Evolutionary conservation across 2,888 invertebrate species (phyloP).

Genomic region (Melanotus villosus): DNA sequence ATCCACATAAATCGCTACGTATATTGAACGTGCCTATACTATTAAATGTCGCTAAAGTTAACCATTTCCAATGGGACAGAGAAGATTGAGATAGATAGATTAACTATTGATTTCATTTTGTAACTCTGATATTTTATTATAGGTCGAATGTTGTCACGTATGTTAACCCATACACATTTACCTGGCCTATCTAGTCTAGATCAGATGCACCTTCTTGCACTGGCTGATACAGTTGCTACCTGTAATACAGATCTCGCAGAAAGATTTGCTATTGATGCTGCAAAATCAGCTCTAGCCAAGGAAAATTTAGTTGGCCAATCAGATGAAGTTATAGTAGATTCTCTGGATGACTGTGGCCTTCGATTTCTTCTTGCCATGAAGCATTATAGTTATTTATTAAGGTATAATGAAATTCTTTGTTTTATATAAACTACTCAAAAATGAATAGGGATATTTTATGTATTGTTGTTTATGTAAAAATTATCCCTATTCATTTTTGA

Average conservation of each 20-base stretch:
- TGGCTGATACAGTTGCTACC: slow-evolving; percentile 97
- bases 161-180: slow-evolving; percentile 94
- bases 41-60: too few species aligned
- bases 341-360: slow-evolving; percentile 97
- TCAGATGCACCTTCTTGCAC: slow-evolving; percentile 99
- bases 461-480: too few species aligned
- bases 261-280: slow-evolving; percentile 80
- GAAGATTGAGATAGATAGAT: too few species aligned
- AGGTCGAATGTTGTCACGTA: slow-evolving; percentile 86
- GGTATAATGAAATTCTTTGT: slow-evolving; percentile 49
- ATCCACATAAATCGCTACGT: too few species aligned
- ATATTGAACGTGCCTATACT: too few species aligned
- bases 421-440: too few species aligned
- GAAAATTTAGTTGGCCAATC: slow-evolving; percentile 74
- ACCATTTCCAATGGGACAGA: too few species aligned
- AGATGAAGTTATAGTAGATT: slow-evolving; percentile 78
- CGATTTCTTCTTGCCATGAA: slow-evolving; percentile 97
- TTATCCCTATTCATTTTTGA: too few species aligned
- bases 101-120: too few species aligned
- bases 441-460: too few species aligned
- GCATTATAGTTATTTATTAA: slow-evolving; percentile 93
- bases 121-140: slow-evolving; percentile 55
- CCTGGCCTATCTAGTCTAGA: slow-evolving; percentile 97
- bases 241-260: slow-evolving; percentile 92
- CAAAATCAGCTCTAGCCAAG: slow-evolving; percentile 77